phyloP scores from a whole-genome alignment of 2,888 invertebrate species.

The Acrocera orbiculus region DNA sequence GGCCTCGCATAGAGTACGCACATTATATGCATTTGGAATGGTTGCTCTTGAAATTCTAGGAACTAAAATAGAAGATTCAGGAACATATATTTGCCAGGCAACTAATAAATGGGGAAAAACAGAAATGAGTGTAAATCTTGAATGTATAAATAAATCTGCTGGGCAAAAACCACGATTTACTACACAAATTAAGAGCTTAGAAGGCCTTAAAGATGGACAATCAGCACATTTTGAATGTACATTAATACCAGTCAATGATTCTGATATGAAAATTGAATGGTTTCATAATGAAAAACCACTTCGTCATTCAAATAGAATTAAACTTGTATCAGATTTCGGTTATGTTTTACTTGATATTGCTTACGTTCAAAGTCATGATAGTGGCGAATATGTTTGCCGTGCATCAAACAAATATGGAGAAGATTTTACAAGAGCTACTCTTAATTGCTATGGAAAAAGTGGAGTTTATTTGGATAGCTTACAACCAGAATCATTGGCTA shows the following conservation, averaged over 20 bases:
- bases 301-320: conserved; percentile 75
- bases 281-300: conserved; percentile 85
- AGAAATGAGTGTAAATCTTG: conserved; percentile 65
- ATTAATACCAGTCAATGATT: conserved; percentile 83
- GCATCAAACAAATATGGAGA: conserved; percentile 84
- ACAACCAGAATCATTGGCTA: conserved; percentile 78
- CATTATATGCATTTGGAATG: conserved; percentile 94
- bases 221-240: conserved; percentile 92
- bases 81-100: conserved; percentile 73
- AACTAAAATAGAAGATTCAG: conserved; percentile 82
- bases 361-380: conserved; percentile 83
- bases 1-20: conserved; percentile 77
- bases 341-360: conserved; percentile 88
- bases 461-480: conserved; percentile 78
- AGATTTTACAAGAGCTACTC: conserved; percentile 70
- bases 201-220: conserved; percentile 78
- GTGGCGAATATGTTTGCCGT: conserved; percentile 82
- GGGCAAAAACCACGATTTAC: conserved; percentile 81
- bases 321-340: conserved; percentile 88
- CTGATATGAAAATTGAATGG: conserved; percentile 90
- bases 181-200: conserved; percentile 66
- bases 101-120: conserved; percentile 79
- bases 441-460: conserved; percentile 65
- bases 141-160: conserved; percentile 66
- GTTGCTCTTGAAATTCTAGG: conserved; percentile 91